A percentile compares a stretch with the other conserved stretches of the same genome.
These are phyloP conservation scores for Agrilus mali DNA, from an alignment of 2,888 invertebrate genomes.

Conservation along the genomic window DNA sequence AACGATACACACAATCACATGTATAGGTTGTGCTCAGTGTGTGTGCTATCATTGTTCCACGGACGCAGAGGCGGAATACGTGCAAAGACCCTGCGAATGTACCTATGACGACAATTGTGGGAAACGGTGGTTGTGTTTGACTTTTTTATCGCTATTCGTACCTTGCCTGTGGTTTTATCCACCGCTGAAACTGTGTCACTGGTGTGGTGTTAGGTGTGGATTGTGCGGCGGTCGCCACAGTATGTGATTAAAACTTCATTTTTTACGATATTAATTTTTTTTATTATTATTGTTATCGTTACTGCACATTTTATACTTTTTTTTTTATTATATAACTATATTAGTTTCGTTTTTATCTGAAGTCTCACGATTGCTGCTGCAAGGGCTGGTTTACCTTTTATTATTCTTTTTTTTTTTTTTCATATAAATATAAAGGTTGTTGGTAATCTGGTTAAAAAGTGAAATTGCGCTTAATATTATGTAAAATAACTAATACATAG, in stretches of 20 bases:
- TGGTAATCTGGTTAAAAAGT: too few species aligned
- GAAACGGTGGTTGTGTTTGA: conserved; percentile 76
- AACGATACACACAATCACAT: conserved; percentile 71
- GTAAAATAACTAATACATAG: too few species aligned
- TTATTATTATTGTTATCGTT: background rate
- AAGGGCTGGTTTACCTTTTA: too few species aligned
- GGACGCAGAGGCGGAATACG: conserved; percentile 80
- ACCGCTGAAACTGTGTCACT: conserved; percentile 73
- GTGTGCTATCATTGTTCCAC: conserved; percentile 90
- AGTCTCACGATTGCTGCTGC: too few species aligned
- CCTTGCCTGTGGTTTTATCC: conserved; percentile 93
- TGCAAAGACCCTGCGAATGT: conserved; percentile 76
- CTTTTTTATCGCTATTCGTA: conserved; percentile 73
- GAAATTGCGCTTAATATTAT: too few species aligned
- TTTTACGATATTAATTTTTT: conserved; percentile 25
- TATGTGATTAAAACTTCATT: conserved; percentile 25
- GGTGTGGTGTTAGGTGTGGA: conserved; percentile 67
- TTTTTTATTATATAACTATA: background rate
- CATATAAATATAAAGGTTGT: too few species aligned
- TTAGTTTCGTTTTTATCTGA: background rate
- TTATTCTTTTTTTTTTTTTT: too few species aligned
- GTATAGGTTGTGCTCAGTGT: conserved; percentile 69
- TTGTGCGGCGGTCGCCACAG: conserved; percentile 74
- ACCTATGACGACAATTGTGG: conserved; percentile 57
- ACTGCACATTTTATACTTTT: background rate